phyloP scores from a whole-genome alignment of 2,888 invertebrate genomes.

The Noctuana brunneofusca region DNA sequence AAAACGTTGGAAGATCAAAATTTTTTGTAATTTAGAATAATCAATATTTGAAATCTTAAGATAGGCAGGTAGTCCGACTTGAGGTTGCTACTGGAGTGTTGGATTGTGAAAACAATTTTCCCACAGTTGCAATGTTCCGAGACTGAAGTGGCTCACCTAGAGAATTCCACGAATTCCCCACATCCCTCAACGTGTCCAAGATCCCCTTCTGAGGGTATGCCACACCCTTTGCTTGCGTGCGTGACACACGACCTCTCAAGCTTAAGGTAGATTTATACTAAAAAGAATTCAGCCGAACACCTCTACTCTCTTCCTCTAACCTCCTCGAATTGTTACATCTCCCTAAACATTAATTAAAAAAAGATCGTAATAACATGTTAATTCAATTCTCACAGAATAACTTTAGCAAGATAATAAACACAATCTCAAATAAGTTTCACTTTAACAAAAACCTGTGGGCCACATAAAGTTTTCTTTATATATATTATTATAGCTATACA shows the following conservation, averaged over 20 bases:
- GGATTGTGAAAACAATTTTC: slow-evolving; percentile 30
- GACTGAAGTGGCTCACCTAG: slow-evolving; percentile 54
- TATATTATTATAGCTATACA: too few relatives aligned
- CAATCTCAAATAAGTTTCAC: too few relatives aligned
- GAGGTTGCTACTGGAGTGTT: neutral
- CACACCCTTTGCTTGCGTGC: slow-evolving; percentile 46
- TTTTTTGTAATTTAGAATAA: neutral
- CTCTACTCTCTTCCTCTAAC: too few relatives aligned
- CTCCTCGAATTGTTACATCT: neutral
- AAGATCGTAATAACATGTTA: too few relatives aligned
- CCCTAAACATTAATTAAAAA: too few relatives aligned
- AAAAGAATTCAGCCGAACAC: too few relatives aligned
- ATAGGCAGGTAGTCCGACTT: too few relatives aligned
- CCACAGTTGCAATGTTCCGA: slow-evolving; percentile 49
- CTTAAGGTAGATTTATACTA: neutral
- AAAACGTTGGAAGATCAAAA: too few relatives aligned
- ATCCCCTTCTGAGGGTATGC: slow-evolving; percentile 51
- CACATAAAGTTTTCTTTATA: too few relatives aligned
- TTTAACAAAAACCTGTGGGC: too few relatives aligned
- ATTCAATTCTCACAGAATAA: too few relatives aligned
- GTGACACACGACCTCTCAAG: slow-evolving; percentile 25
- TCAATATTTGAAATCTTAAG: neutral
- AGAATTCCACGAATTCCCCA: slow-evolving; percentile 58
- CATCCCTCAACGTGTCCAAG: slow-evolving; percentile 58
- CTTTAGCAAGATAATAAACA: too few relatives aligned